Evolutionary conservation across 2,113 vertebrate species (phyloP), one percentile per base, ranked within the genome.

Genomic region (Charina bottae): DNA sequence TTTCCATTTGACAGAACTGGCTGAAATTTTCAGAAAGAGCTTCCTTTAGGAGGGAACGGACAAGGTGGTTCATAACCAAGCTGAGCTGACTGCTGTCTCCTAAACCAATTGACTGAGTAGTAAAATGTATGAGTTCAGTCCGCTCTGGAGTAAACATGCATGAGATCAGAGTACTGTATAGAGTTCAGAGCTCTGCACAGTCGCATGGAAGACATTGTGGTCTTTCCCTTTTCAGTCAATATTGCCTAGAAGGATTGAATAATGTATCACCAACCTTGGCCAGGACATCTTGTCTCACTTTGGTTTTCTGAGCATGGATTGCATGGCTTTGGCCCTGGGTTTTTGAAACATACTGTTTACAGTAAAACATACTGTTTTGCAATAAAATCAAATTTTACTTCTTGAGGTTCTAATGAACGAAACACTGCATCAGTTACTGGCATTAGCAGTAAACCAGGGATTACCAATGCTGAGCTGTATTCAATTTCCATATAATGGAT

Each of bases 401-500:
- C 49, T 90, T 92, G 6, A 62, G 49, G 37, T 68, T 83, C 49
- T 26, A 64, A 64, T 55, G 49, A 68, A 85, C 13, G 19, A 89
- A 12, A n/a, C 37, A 23, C 11, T 54, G 53, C 60, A 58, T 62
- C 55, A 60, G 17, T 21, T 58, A 11, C n/a, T 54, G 90, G 54
- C 54, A 85, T 37, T 28, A 91, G 33, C 33, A 91, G 53, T 26
- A 42, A 78, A 24, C 53, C 72, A 58, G 86, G 62, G 46, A 64
- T 78, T 46, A 68, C 55, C 93, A 90, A 11, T 84, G 85, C 78
- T 93, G 89, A 90, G 58, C 62, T 58, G 46, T 62, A 42, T 85
- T 93, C 92, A 49, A 55, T 88, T 90, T 93, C 72, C 49, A 87
- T 88, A 55, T 84, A 88, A 85, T 83, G 85, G 72, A 23, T 88